Conservation (phyloP, 1,140 invertebrate species). For the Aleiodes sp. region DNA sequence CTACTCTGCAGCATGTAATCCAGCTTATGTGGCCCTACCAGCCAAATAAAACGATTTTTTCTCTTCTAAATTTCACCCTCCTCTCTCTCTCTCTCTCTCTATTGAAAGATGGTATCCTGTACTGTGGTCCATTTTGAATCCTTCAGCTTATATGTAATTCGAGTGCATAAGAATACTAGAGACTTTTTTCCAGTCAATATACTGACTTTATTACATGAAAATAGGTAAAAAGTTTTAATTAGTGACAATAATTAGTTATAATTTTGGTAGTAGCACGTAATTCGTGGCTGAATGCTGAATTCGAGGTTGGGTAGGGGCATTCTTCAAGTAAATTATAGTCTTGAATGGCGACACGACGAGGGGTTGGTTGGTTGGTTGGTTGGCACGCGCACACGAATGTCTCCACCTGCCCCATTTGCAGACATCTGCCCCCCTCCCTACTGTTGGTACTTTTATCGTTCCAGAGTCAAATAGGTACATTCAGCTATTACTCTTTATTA, state of each 20-base stretch:
- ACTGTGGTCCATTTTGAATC: conserved; percentile 40
- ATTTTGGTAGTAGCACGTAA: not conserved
- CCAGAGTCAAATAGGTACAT: conserved; percentile 52
- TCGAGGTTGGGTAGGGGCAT: conserved; percentile 47
- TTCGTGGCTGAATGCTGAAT: conserved; percentile 45
- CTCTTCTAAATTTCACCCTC: not conserved
- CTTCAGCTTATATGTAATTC: conserved; percentile 52
- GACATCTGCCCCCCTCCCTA: conserved; percentile 62
- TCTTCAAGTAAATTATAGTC: conserved; percentile 69
- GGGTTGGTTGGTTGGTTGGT: conserved; percentile 66
- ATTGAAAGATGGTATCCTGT: no score
- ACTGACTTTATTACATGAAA: not conserved
- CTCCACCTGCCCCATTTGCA: conserved; percentile 62
- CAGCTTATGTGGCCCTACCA: conserved; percentile 47
- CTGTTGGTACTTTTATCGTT: conserved; percentile 34
- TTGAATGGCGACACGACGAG: conserved; percentile 64
- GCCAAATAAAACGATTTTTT: conserved; percentile 42
- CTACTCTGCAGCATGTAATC: conserved; percentile 49
- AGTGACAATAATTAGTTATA: no score
- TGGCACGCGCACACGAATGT: conserved; percentile 60
- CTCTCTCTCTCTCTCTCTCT: not conserved
- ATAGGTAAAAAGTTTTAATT: no score
- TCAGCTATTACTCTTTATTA: not conserved
- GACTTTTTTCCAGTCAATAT: not conserved
- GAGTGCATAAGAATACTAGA: conserved; percentile 18